Evolutionary conservation across 2,113 vertebrate genomes (phyloP), one percentile per base, ranked within the genome.

Genomic region (Pangasianodon hypophthalmus): DNA sequence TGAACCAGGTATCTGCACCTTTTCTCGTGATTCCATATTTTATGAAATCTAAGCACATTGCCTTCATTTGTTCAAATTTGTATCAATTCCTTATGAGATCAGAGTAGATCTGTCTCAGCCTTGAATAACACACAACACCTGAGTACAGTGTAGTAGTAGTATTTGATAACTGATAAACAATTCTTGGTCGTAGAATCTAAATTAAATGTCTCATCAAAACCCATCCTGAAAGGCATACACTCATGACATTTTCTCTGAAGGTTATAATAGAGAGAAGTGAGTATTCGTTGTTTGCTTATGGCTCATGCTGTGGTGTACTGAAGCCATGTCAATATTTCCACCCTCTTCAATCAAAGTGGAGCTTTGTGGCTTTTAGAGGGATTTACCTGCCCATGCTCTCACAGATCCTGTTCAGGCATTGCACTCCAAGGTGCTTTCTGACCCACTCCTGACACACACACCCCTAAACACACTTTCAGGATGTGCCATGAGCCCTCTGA

Each of bases 351-450:
- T 71, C 58, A 81, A 67, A 52, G 29, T 11, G 41, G 26, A 75
- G 60, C 48, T 75, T 75, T 81, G 69, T 50, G 73, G 48, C 67
- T 44, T 46, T 67, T 37, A 37, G 73, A 75, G n/a, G 67, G 60
- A 77, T 88, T 86, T 85, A 56, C 79, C 84, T 44, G 19, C 81
- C 44, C 62, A 71, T 71, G 46, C 80, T 60, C 75, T 7, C 24
- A 37, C 26, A 81, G 41, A 89, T 91, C 90, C 89, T 90, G 81
- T 69, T 92, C 85, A 92, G 87, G 75, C 81, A 24, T 54, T 86
- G 11, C 48, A 52, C 56, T 32, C 16, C 85, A 52, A 73, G 85
- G n/a, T 52, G 26, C 48, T 69, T 86, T 37, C 48, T 73, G 85
- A 86, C 29, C 64, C 62, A n/a, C 44, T 29, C 77, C 73, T 77